Conservation (phyloP, 2,888 invertebrate species). For the Caenorhabditis uteleia region DNA sequence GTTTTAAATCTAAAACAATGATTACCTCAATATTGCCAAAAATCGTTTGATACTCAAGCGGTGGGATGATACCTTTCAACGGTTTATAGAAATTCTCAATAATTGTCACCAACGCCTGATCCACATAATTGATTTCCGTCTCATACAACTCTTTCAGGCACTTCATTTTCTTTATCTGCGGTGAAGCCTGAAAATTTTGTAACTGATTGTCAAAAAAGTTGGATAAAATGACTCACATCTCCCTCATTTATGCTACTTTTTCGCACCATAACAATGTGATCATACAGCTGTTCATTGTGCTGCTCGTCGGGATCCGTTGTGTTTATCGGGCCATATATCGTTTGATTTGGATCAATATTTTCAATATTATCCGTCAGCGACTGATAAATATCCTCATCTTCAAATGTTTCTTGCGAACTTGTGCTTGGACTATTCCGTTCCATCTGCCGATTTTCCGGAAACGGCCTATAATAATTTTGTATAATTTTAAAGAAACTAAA, state of each 20-base stretch:
- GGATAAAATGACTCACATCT: constrained; percentile 27
- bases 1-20: neutral
- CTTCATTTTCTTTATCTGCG: constrained; percentile 81
- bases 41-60: constrained; percentile 81
- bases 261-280: constrained; percentile 44
- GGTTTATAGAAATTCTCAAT: constrained; percentile 71
- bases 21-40: constrained; percentile 88
- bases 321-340: constrained; percentile 28
- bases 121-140: constrained; percentile 94
- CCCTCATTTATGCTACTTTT: constrained; percentile 39
- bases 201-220: neutral
- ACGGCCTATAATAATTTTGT: constrained; percentile 43
- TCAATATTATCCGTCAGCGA: constrained; percentile 49
- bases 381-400: constrained; percentile 54
- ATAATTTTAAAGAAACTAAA: constrained; percentile 2
- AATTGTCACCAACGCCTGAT: constrained; percentile 78
- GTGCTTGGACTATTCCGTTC: constrained; percentile 9
- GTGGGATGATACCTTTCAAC: constrained; percentile 77
- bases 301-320: constrained; percentile 30
- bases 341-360: constrained; percentile 34
- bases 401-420: constrained; percentile 9
- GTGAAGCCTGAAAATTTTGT: constrained; percentile 16
- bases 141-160: constrained; percentile 83
- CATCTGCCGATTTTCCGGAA: constrained; percentile 30
- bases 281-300: constrained; percentile 46